phyloP scores from a whole-genome alignment of 2,113 vertebrate species.

The Saiga tatarica region DNA sequence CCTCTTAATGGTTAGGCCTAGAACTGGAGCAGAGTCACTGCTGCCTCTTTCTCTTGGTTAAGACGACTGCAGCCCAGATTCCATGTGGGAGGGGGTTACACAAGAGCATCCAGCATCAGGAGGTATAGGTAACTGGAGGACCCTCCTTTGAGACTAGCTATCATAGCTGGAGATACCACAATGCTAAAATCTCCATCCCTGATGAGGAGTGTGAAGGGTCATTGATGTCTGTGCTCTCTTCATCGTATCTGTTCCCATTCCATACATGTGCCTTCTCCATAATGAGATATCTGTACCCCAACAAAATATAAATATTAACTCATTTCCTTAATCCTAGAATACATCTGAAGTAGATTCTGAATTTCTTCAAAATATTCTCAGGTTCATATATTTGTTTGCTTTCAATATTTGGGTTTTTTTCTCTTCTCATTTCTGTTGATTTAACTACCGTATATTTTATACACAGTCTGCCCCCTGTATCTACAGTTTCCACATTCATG shows the following conservation, averaged over 20 bases:
- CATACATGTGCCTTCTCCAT: not conserved
- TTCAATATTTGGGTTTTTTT: not conserved
- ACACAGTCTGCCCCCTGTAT: not conserved
- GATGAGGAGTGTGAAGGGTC: not conserved
- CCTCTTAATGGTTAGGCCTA: not conserved
- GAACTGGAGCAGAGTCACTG: not conserved
- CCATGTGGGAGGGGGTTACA: not conserved
- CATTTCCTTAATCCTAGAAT: not conserved
- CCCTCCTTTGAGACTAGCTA: not conserved
- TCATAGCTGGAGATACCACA: not conserved
- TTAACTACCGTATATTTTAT: not conserved
- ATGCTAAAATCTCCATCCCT: not conserved
- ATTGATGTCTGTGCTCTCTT: not conserved
- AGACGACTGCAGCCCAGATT: not conserved
- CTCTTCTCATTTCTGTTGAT: no score
- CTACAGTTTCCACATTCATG: not conserved
- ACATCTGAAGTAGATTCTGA: not conserved
- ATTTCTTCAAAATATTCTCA: not conserved
- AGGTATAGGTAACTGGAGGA: not conserved
- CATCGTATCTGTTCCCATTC: not conserved
- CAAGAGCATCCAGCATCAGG: not conserved
- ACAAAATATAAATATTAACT: not conserved
- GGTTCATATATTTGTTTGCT: not conserved
- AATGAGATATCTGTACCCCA: not conserved
- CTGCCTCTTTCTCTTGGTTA: not conserved